Evolutionary conservation across 2,888 invertebrate species (phyloP).

Genomic region (Folsomia candida): DNA sequence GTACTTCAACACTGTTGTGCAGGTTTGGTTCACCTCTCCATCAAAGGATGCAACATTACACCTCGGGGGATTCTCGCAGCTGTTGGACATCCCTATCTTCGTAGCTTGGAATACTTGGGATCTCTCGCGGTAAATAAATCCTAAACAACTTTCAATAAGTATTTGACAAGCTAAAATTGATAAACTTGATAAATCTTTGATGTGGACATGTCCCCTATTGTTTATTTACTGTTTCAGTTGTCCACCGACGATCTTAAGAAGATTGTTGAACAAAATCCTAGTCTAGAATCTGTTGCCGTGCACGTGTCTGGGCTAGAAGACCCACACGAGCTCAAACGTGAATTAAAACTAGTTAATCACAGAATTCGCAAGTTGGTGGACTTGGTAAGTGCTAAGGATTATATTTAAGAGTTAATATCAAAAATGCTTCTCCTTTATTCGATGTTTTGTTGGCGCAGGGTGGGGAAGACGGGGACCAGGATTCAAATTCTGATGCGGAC

Average conservation of each 20-base stretch:
- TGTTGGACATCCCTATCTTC: conserved; percentile 16
- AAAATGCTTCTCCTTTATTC: background rate
- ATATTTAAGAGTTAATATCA: background rate
- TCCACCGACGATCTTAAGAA: conserved; percentile 16
- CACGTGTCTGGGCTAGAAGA: conserved; percentile 19
- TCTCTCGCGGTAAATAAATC: conserved; percentile 15
- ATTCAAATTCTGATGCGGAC: conserved; percentile 29
- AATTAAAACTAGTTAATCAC: conserved; percentile 18
- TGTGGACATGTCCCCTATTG: background rate
- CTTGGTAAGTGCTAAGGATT: conserved; percentile 10
- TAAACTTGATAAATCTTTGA: background rate
- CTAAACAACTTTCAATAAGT: background rate
- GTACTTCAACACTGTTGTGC: background rate
- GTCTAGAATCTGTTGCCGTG: conserved; percentile 30
- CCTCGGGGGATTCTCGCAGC: conserved; percentile 14
- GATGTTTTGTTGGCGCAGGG: conserved; percentile 21
- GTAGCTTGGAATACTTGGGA: conserved; percentile 23
- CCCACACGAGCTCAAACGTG: background rate
- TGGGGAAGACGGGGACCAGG: conserved; percentile 25
- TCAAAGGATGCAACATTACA: conserved; percentile 29
- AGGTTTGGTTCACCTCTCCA: conserved; percentile 28
- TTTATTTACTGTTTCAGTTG: conserved; percentile 21
- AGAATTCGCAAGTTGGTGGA: conserved; percentile 19
- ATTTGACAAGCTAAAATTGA: no score
- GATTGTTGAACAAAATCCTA: conserved; percentile 31